A percentile compares a stretch with the other conserved stretches of the same genome.
phyloP scores from a whole-genome alignment of 2,888 invertebrate genomes.

The Platycheirus albimanus region DNA sequence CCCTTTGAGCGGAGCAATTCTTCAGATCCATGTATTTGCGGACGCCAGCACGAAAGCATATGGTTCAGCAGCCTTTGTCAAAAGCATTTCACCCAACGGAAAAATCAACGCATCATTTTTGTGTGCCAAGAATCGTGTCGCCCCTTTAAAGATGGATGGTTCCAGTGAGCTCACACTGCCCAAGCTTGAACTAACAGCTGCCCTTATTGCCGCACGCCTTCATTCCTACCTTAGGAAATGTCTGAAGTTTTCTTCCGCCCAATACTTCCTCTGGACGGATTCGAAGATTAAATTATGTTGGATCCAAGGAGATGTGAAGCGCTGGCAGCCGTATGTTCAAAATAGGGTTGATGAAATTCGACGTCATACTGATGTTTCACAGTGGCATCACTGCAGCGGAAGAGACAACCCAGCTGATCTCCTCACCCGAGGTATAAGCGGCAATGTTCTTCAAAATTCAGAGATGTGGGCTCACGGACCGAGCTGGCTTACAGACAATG shows the following conservation, averaged over 20 bases:
- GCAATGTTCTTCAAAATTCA: background rate
- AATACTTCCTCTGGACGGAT: constrained; percentile 33
- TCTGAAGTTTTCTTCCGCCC: background rate
- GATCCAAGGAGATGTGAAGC: constrained; percentile 19
- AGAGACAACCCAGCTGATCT: constrained; percentile 24
- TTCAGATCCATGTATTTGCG: constrained; percentile 36
- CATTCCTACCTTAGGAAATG: background rate
- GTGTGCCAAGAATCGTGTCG: constrained; percentile 35
- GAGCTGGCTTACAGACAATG: background rate
- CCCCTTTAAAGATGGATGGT: constrained; percentile 26
- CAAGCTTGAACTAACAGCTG: background rate
- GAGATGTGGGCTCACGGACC: constrained; percentile 14
- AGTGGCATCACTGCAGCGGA: constrained; percentile 19
- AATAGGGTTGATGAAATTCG: constrained; percentile 16
- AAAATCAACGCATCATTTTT: background rate
- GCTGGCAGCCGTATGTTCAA: constrained; percentile 30
- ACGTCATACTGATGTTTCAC: background rate
- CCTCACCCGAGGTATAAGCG: too few relatives aligned
- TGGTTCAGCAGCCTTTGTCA: constrained; percentile 15
- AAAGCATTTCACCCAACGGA: background rate
- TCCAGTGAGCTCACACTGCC: constrained; percentile 18
- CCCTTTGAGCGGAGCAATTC: background rate
- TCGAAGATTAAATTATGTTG: constrained; percentile 16
- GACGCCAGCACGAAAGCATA: constrained; percentile 23
- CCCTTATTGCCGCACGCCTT: too few relatives aligned